These are phyloP conservation scores for Drosophila sp. DNA, from an alignment of 1,140 invertebrate genomes.

Conservation along the genomic window DNA sequence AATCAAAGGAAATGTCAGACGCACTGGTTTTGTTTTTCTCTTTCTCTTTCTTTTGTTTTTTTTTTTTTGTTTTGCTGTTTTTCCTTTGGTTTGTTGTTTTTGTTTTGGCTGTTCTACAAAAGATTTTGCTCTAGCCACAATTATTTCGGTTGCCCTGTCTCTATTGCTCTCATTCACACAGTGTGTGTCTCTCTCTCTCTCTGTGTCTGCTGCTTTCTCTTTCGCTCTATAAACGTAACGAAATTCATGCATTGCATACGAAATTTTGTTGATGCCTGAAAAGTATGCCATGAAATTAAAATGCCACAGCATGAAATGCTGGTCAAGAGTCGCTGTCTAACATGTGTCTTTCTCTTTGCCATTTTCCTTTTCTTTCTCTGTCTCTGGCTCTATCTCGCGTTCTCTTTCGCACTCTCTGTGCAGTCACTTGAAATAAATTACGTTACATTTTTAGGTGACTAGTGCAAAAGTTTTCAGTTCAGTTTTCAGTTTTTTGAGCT, in stretches of 20 bases:
- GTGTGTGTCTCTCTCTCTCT: background rate
- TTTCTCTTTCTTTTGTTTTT: background rate
- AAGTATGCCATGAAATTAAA: conserved; percentile 68
- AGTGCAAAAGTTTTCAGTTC: conserved; percentile 29
- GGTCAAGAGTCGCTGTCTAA: conserved; percentile 53
- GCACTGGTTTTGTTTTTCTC: conserved; percentile 21
- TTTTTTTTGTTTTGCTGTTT: background rate
- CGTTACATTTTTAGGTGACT: conserved; percentile 46
- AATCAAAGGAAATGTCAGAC: conserved; percentile 57
- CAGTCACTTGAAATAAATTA: conserved; percentile 69
- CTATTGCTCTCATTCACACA: background rate
- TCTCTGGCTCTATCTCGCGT: background rate
- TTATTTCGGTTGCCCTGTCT: conserved; percentile 4
- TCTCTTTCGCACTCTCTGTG: conserved; percentile 12
- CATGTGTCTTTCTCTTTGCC: conserved; percentile 7
- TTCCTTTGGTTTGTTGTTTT: background rate
- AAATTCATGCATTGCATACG: conserved; percentile 61
- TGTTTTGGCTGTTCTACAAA: conserved; percentile 3
- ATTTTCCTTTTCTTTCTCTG: background rate
- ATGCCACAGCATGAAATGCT: conserved; percentile 68
- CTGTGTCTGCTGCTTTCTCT: background rate
- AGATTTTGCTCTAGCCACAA: conserved; percentile 11
- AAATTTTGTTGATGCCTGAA: conserved; percentile 54
- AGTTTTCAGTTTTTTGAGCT: background rate
- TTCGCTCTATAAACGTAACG: conserved; percentile 32